phyloP scores from a whole-genome alignment of 2,888 invertebrate species.

The Leptopilina myrica region DNA sequence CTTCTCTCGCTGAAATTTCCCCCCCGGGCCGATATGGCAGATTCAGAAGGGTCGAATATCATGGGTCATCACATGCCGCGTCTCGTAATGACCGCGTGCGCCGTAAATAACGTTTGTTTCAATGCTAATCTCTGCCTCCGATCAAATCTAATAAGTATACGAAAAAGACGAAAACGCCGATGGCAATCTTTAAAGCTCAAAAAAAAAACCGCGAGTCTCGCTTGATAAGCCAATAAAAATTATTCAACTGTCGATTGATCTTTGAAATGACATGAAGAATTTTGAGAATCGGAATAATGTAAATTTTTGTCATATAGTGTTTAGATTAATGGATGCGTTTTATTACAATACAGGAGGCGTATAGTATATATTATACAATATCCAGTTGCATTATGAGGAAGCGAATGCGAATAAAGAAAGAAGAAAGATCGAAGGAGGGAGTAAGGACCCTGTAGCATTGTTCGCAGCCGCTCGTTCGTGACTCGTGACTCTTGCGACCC shows the following conservation, averaged over 20 bases:
- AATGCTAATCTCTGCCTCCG: constrained; percentile 73
- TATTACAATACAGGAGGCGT: not conserved
- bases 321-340: too few species aligned
- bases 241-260: too few species aligned
- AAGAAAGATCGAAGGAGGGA: constrained; percentile 50
- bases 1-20: constrained; percentile 45
- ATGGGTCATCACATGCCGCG: constrained; percentile 68
- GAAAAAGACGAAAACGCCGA: constrained; percentile 60
- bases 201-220: constrained; percentile 24
- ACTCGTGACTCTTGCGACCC: constrained; percentile 76
- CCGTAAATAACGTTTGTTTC: constrained; percentile 75
- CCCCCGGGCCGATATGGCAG: constrained; percentile 47
- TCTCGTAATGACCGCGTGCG: constrained; percentile 70
- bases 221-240: constrained; percentile 24
- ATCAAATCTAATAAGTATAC: constrained; percentile 74
- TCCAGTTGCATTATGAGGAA: constrained; percentile 39
- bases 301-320: too few species aligned
- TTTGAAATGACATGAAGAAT: too few species aligned
- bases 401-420: constrained; percentile 36
- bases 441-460: constrained; percentile 71
- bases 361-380: constrained; percentile 21
- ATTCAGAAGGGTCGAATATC: constrained; percentile 62
- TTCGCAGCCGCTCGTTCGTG: constrained; percentile 75
- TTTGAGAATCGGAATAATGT: too few species aligned
- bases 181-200: constrained; percentile 50